Conservation (phyloP, 1,140 invertebrate genomes). For the Nebria ingens region DNA sequence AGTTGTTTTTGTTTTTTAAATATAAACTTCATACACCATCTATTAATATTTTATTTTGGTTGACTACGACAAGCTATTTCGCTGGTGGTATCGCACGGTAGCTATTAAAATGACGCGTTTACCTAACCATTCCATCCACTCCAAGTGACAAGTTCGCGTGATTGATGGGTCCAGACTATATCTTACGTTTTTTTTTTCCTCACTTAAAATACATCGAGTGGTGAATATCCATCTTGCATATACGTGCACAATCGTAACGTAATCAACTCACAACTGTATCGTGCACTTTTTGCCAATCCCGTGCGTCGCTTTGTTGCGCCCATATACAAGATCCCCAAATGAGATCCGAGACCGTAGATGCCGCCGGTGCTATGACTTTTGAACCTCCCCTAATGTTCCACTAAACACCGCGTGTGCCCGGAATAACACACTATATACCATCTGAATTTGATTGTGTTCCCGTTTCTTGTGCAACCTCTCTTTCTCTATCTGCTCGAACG, state of each 20-base stretch:
- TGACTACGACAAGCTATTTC: not conserved
- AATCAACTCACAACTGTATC: not conserved
- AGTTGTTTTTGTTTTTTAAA: too few species aligned
- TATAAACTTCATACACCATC: too few species aligned
- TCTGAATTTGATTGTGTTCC: constrained; percentile 8
- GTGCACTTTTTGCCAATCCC: not conserved
- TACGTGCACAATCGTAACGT: not conserved
- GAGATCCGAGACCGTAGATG: constrained; percentile 1
- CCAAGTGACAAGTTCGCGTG: not conserved
- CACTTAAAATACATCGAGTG: constrained; percentile 3
- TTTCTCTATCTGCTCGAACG: not conserved
- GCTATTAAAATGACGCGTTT: constrained; percentile 9
- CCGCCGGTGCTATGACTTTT: constrained; percentile 1
- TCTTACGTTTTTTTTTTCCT: not conserved
- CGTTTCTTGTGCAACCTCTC: not conserved
- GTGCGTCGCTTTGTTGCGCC: not conserved
- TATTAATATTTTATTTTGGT: too few species aligned
- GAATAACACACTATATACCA: constrained; percentile 9
- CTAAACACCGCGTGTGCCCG: constrained; percentile 5
- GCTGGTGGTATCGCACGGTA: not conserved
- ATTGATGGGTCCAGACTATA: constrained; percentile 2
- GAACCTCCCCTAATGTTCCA: constrained; percentile 8
- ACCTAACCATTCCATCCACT: constrained; percentile 4
- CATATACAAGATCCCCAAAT: not conserved
- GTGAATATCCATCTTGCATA: constrained; percentile 3